Evolutionary conservation across 2,888 invertebrate genomes (phyloP).

Genomic region (Drosophila mercatorum): DNA sequence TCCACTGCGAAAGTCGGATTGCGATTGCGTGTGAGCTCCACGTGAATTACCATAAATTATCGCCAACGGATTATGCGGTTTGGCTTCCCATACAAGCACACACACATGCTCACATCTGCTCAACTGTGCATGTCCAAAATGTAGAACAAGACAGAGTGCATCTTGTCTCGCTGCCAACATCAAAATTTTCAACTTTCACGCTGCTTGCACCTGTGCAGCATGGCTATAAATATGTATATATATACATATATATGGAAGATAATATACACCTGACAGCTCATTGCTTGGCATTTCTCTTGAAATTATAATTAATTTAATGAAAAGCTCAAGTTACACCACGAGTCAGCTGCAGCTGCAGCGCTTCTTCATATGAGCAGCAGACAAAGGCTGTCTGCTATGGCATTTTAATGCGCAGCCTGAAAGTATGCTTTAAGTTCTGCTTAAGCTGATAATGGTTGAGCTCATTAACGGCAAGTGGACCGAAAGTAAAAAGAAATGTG

Average conservation of each 20-base stretch:
- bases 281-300: constrained; percentile 34
- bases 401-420: constrained; percentile 37
- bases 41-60: constrained; percentile 74
- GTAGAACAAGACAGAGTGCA: constrained; percentile 60
- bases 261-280: constrained; percentile 47
- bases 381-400: constrained; percentile 19
- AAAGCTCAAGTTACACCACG: constrained; percentile 41
- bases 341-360: constrained; percentile 10
- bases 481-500: no score
- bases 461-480: no score
- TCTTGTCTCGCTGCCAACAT: constrained; percentile 24
- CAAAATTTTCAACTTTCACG: constrained; percentile 56
- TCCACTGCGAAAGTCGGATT: constrained; percentile 57
- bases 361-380: background rate
- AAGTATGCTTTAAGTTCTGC: constrained; percentile 40
- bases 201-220: constrained; percentile 11
- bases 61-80: constrained; percentile 66
- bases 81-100: constrained; percentile 21
- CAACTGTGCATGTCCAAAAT: constrained; percentile 40
- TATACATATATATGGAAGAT: background rate
- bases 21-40: constrained; percentile 63
- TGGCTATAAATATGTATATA: background rate
- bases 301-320: constrained; percentile 53
- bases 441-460: background rate
- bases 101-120: constrained; percentile 16